phyloP scores from a whole-genome alignment of 2,113 vertebrate genomes.

The Chionis minor region DNA sequence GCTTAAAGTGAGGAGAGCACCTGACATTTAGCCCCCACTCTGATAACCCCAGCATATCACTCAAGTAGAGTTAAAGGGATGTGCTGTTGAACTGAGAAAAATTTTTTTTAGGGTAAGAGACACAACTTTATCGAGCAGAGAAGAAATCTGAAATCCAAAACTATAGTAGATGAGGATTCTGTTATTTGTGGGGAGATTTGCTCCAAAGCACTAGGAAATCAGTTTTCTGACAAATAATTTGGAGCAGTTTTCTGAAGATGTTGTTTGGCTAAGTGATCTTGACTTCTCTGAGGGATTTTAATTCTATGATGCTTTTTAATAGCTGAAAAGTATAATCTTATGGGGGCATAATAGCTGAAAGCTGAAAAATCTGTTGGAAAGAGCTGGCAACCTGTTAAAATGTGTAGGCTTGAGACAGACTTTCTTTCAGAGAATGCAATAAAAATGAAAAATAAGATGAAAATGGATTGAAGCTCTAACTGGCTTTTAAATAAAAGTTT shows the following conservation, averaged over 20 bases:
- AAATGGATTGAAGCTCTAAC: background rate
- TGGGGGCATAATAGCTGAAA: background rate
- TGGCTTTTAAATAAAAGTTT: background rate
- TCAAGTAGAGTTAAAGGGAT: background rate
- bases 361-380: background rate
- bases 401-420: background rate
- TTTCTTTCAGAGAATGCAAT: background rate
- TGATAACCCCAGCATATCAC: background rate
- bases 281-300: background rate
- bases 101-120: background rate
- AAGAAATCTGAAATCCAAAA: background rate
- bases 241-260: background rate
- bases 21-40: background rate
- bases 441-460: background rate
- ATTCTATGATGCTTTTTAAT: background rate
- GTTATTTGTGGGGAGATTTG: background rate
- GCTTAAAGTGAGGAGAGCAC: background rate
- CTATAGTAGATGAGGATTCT: background rate
- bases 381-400: slow-evolving; percentile 1
- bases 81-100: background rate
- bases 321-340: background rate
- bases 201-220: background rate
- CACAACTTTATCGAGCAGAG: background rate
- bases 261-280: background rate
- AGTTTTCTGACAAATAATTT: background rate